Evolutionary conservation across 2,113 vertebrate genomes (phyloP).

Genomic region (Circaetus cinerascens): DNA sequence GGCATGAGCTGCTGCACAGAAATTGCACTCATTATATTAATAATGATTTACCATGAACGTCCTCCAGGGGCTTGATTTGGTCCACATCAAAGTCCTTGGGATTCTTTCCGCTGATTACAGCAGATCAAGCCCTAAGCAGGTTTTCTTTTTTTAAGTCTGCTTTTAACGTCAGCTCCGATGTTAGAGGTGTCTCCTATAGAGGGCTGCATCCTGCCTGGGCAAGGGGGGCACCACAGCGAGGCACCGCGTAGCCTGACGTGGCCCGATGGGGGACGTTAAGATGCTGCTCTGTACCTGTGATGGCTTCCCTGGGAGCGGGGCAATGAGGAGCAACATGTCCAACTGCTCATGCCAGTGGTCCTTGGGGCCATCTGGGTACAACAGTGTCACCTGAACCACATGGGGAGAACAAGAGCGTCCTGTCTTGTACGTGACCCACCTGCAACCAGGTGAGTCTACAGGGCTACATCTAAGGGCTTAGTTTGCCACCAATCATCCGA

Average conservation of each 20-base stretch:
- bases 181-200: background rate
- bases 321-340: background rate
- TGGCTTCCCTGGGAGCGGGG: background rate
- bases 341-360: background rate
- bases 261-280: fast-evolving
- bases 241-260: background rate
- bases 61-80: conserved; percentile 62
- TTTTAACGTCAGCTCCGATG: background rate
- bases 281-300: background rate
- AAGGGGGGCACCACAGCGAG: fast-evolving
- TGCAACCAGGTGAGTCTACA: background rate
- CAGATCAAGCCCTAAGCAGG: conserved; percentile 42
- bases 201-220: background rate
- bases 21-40: conserved; percentile 63
- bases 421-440: background rate
- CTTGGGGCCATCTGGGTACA: background rate
- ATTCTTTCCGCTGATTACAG: conserved; percentile 64
- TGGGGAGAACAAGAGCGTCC: background rate
- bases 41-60: conserved; percentile 62
- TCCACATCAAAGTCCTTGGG: conserved; percentile 68
- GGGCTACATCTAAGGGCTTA: background rate
- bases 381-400: background rate
- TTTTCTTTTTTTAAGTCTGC: conserved; percentile 19
- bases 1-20: conserved; percentile 49
- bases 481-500: background rate